Percentiles rank a stretch among this genome's conserved stretches.
Evolutionary conservation across 2,797 vertebrate genomes (phyloP).

Genomic region (Anabacerthia variegaticeps): DNA sequence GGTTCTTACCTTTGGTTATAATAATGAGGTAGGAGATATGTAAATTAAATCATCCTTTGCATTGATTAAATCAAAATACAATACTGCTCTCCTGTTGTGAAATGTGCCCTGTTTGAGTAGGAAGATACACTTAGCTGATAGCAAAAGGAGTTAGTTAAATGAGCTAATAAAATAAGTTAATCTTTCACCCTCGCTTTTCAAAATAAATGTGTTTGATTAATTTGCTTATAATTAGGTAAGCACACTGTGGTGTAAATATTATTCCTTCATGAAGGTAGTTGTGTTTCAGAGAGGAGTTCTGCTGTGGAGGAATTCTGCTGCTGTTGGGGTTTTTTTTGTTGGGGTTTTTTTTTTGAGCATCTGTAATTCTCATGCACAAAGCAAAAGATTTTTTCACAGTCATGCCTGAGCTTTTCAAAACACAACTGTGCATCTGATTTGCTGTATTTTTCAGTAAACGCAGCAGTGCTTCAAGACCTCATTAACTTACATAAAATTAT

Average conservation of each 20-base stretch:
- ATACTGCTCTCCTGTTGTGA: background rate
- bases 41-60: background rate
- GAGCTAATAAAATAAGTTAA: background rate
- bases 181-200: background rate
- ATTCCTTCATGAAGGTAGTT: background rate
- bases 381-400: background rate
- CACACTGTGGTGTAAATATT: background rate
- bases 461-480: background rate
- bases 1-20: background rate
- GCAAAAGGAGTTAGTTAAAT: background rate
- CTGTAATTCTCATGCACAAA: background rate
- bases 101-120: background rate
- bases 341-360: background rate
- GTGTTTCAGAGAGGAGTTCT: background rate
- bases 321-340: background rate
- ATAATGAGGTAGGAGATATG: background rate
- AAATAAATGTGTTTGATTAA: background rate
- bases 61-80: background rate
- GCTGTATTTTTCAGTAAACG: background rate
- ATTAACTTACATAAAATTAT: background rate
- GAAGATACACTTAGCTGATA: background rate
- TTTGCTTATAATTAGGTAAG: background rate
- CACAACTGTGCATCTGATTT: background rate
- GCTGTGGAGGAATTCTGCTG: background rate
- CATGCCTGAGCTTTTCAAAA: background rate